Percentiles rank a stretch among this genome's conserved stretches.
phyloP scores from a whole-genome alignment of 2,797 vertebrate species.

The Acanthurus lineatus region DNA sequence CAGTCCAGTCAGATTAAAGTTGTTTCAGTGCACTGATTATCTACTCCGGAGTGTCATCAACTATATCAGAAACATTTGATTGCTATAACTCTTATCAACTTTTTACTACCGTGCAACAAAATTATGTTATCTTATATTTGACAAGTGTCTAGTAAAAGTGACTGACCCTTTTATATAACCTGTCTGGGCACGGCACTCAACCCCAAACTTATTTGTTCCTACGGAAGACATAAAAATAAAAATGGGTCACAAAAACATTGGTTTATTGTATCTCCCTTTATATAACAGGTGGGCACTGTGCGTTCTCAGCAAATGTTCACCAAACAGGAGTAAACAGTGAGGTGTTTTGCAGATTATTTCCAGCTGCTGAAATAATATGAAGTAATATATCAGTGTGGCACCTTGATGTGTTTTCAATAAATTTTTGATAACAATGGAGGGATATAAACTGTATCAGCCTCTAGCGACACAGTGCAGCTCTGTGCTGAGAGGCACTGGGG shows the following conservation, averaged over 20 bases:
- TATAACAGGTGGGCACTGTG: neutral
- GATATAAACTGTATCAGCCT: too few relatives aligned
- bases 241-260: neutral
- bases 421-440: too few relatives aligned
- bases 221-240: neutral
- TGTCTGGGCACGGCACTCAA: neutral
- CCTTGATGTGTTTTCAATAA: too few relatives aligned
- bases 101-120: neutral
- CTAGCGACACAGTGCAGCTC: too few relatives aligned
- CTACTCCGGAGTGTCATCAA: neutral
- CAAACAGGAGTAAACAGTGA: neutral
- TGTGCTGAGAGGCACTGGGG: too few relatives aligned
- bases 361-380: too few relatives aligned
- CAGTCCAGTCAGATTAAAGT: neutral
- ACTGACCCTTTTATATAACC: neutral
- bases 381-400: too few relatives aligned
- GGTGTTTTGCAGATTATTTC: neutral
- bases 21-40: neutral
- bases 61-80: neutral
- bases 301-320: neutral
- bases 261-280: neutral
- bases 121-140: neutral
- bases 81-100: neutral
- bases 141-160: neutral
- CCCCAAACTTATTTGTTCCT: neutral